phyloP scores from a whole-genome alignment of 2,888 invertebrate genomes.

The Eupithecia inturbata region DNA sequence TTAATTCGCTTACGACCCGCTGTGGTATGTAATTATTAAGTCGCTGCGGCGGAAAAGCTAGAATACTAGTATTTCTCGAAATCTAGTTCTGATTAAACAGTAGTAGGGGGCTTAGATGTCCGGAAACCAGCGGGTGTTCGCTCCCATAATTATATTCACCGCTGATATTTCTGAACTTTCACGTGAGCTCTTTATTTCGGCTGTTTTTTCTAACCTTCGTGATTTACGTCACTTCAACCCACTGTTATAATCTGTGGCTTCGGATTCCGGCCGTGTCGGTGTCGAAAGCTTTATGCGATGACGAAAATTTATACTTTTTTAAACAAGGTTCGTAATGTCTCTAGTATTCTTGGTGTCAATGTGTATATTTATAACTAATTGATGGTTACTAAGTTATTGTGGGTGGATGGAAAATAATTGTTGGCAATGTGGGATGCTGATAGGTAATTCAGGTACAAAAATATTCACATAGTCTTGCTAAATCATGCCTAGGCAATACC shows the following conservation, averaged over 20 bases:
- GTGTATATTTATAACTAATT: constrained; percentile 20
- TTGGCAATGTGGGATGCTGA: neutral
- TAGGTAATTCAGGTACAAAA: neutral
- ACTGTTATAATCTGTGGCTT: constrained; percentile 63
- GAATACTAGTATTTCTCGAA: neutral
- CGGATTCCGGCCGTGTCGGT: constrained; percentile 72
- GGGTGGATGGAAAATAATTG: no score
- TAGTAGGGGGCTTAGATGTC: constrained; percentile 66
- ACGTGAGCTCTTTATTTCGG: constrained; percentile 80
- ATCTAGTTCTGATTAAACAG: constrained; percentile 19
- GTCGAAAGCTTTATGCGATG: constrained; percentile 79
- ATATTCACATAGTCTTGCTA: neutral
- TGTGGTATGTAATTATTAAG: neutral
- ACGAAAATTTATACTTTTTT: constrained; percentile 76
- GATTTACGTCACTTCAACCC: constrained; percentile 74
- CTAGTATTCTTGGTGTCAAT: constrained; percentile 46
- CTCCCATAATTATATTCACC: constrained; percentile 81
- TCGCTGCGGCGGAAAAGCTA: neutral
- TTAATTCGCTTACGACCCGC: neutral
- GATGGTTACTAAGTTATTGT: no score
- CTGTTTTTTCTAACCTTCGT: constrained; percentile 74
- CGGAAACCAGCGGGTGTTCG: constrained; percentile 82
- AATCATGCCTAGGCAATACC: neutral
- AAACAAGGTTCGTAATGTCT: constrained; percentile 68
- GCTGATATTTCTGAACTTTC: constrained; percentile 82